A percentile compares a stretch with the other conserved stretches of the same genome.
Evolutionary conservation across 2,797 vertebrate species (phyloP).

Genomic region (Morus bassanus): DNA sequence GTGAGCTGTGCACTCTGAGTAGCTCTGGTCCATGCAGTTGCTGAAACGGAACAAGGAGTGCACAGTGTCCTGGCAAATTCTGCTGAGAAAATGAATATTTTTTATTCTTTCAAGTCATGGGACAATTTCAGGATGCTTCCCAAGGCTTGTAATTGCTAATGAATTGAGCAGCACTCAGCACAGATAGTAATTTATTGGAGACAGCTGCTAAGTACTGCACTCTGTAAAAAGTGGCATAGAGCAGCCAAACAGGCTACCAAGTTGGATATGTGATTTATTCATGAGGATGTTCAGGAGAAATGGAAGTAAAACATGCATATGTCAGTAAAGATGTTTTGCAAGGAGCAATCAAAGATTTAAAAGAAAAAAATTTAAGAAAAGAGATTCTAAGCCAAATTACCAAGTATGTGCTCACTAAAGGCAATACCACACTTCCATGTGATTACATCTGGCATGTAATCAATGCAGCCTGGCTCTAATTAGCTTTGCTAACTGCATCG

Average conservation of each 20-base stretch:
- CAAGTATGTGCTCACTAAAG: background rate
- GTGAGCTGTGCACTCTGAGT: background rate
- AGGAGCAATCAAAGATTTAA: background rate
- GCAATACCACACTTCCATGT: accelerated
- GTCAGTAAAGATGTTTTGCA: background rate
- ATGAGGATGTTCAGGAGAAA: background rate
- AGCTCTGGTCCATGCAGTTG: accelerated
- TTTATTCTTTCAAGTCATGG: background rate
- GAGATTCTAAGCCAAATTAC: background rate
- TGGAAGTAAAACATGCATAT: background rate
- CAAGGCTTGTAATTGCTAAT: background rate
- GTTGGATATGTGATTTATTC: accelerated
- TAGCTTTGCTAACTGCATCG: background rate
- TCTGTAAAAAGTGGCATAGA: background rate
- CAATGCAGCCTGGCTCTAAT: background rate
- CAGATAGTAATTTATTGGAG: background rate
- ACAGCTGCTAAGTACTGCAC: background rate
- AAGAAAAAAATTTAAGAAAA: accelerated
- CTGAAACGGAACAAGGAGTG: background rate
- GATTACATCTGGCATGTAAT: background rate
- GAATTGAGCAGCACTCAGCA: background rate
- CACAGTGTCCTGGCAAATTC: background rate
- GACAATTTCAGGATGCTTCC: background rate
- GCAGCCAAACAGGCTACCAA: background rate
- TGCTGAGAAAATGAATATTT: background rate